phyloP scores from a whole-genome alignment of 2,797 vertebrate species.

The Bovichtus variegatus region DNA sequence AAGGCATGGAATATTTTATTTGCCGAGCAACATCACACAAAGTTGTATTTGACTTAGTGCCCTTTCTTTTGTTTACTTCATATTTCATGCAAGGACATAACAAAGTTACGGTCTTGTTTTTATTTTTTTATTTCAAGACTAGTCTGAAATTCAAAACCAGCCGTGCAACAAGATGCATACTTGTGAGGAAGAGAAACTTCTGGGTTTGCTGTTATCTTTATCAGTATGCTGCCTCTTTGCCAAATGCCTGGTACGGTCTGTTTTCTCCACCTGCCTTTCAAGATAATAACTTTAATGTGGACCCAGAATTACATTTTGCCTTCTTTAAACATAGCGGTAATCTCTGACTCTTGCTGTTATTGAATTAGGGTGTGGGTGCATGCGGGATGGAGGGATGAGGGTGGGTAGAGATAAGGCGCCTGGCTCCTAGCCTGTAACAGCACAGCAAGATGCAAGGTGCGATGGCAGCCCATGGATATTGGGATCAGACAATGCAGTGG shows the following conservation, averaged over 20 bases:
- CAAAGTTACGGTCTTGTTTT: constrained; percentile 61
- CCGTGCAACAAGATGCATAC: constrained; percentile 63
- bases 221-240: constrained; percentile 60
- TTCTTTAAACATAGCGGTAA: constrained; percentile 85
- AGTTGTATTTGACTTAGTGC: constrained; percentile 52
- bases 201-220: constrained; percentile 73
- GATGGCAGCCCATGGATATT: constrained; percentile 71
- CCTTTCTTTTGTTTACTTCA: constrained; percentile 59
- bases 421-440: constrained; percentile 63
- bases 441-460: constrained; percentile 47
- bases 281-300: constrained; percentile 88
- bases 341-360: constrained; percentile 85
- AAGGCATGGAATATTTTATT: constrained; percentile 4
- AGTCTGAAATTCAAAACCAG: constrained; percentile 58
- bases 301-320: constrained; percentile 84
- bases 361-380: constrained; percentile 78
- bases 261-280: constrained; percentile 73
- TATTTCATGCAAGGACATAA: constrained; percentile 65
- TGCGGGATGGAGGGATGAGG: constrained; percentile 64
- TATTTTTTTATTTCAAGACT: constrained; percentile 61
- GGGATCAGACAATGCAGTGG: constrained; percentile 77
- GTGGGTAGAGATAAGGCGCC: constrained; percentile 72
- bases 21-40: neutral
- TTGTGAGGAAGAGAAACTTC: constrained; percentile 58
- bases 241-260: constrained; percentile 49